Conservation (phyloP, 2,797 vertebrate species). For the Sandelia bainsii region DNA sequence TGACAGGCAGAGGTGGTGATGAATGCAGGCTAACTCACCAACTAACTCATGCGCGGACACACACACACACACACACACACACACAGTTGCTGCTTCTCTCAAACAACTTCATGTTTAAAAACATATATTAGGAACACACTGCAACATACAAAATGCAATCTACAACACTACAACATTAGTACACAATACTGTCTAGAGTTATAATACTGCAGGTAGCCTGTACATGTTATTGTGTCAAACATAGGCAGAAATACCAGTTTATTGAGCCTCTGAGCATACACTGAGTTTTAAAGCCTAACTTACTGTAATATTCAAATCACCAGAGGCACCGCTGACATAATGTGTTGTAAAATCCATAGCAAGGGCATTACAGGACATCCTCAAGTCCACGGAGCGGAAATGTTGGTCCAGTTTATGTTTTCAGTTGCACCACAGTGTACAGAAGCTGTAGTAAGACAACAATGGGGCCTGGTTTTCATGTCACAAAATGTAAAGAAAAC, state of each 20-base stretch:
- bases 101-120: no score
- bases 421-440: conserved; percentile 6
- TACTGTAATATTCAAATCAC: not conserved
- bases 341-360: conserved; percentile 13
- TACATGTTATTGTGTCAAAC: no score
- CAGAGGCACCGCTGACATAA: not conserved
- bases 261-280: not conserved
- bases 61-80: conserved; percentile 1
- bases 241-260: no score
- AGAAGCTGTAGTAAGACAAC: not conserved
- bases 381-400: conserved; percentile 43
- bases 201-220: no score
- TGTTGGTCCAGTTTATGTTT: conserved; percentile 28
- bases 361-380: conserved; percentile 32
- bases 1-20: conserved; percentile 10
- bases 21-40: not conserved
- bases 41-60: not conserved
- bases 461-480: not conserved
- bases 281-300: not conserved
- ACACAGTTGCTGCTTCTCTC: no score
- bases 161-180: not conserved
- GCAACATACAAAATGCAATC: not conserved
- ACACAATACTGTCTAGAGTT: no score
- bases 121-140: not conserved
- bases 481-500: not conserved